Base-by-base conservation (phyloP, 2,113 vertebrate genomes). In the Nibea albiflora region DNA sequence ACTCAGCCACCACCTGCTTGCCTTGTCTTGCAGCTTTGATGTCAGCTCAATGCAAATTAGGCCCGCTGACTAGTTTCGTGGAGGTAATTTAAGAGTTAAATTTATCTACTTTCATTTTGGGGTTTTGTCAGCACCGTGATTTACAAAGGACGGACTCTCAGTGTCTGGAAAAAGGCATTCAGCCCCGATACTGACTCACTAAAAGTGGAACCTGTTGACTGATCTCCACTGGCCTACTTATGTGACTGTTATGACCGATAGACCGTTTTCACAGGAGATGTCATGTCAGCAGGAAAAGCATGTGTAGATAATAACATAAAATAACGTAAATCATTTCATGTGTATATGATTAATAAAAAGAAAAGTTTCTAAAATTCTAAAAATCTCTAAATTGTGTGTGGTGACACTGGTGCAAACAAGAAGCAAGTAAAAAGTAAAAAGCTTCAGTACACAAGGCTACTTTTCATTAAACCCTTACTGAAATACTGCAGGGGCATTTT, bases 1-100 rank as follows among this genome's bases (percentile, higher is more conserved):
- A 85, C 58, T 86, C 79, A 84, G 61, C 12, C 0, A 39, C 22
- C 60, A 73, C 63, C 71, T 79, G 72, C 35, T 63, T 46, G 24
- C 24, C 24, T 26, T 26, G 24, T 26, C 24, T 26, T 26, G 24
- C 24, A 10, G 46, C 4, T 39, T 64, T 61, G 26, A 68, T 69
- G 20, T 57, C 39, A 63, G 11, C 17, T 3, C 49, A 71, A 71
- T 61, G 24, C n/a, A 47, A 72, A 17, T 54, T 4, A 52, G 76
- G 50, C 44, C 61, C 4, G 46, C 11, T 54, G 14, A 56, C 47
- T 52, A 7, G 22, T 73, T 46, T 57, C 20, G 22, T 1, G 2
- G 14, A 71, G 26, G 60, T 11, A 31, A 16, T 49, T 31, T 3
- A 24, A 44, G 22, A 19, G 8, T 3, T 39, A 8, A 46, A 19